Evolutionary conservation across 2,888 invertebrate species (phyloP), one percentile per base, ranked within the genome.

Genomic region (Heliconius hortense): DNA sequence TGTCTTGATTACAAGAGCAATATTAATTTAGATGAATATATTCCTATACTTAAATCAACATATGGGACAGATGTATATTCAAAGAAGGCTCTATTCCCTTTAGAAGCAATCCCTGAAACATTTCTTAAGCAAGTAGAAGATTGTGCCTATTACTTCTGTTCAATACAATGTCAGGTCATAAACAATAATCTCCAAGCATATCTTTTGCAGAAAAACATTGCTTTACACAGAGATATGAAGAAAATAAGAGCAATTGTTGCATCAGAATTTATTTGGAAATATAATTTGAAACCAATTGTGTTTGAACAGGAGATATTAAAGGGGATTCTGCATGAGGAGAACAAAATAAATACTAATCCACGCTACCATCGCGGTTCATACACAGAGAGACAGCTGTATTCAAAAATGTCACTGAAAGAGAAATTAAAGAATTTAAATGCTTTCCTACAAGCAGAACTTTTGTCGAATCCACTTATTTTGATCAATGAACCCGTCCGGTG

Each of bases 151-250:
- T 95, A 95, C 81, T 98, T 97, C 84, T 96, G 95, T 89, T 90
- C 94, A 59, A 93, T 95, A 75, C 97, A 97, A 87, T 95, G 95
- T 76, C 89, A 94, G 80, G 95, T 95, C 0, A 97, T 97, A 69
- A 92, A 95, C 80, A 92, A 95, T 75, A 97, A 97, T 83, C 94
- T 97, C 71, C 88, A 90, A 80, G 92, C 95, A 5, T 97, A 95
- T 82, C 85, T 93, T n/a, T 89, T 92, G 90, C 91, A 91, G 76
- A 94, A 87, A 67, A 90, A 90, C 74, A 88, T 90, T 66, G 83
- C 89, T 26, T 80, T 87, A 35, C 88, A 91, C 76, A 86, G 89
- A 72, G 90, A 89, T 66, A 89, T 94, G 43, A 94, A 94, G 79
- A 91, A 89, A 76, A 86, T 95, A 24, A 88, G 95, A 53, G 85